A percentile compares a stretch with the other conserved stretches of the same genome.
Evolutionary conservation across 2,888 invertebrate genomes (phyloP).

Genomic region (Melangyna quadrimaculata): DNA sequence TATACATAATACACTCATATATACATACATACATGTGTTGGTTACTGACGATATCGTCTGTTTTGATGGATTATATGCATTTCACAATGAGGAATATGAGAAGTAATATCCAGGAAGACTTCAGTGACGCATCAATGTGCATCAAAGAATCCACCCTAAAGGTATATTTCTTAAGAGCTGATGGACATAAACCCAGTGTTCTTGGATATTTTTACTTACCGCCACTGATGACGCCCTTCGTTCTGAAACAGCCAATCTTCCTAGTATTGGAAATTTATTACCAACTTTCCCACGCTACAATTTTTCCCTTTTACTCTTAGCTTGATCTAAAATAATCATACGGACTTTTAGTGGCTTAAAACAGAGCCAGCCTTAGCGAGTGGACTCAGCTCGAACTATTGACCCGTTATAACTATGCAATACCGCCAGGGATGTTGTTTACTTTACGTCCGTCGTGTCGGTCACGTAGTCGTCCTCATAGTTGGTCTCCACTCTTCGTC

Average conservation of each 20-base stretch:
- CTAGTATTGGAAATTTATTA: constrained; percentile 76
- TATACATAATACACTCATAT: constrained; percentile 1
- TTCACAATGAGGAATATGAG: constrained; percentile 32
- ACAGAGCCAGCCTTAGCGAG: not conserved
- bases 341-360: constrained; percentile 22
- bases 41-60: constrained; percentile 22
- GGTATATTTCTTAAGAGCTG: constrained; percentile 52
- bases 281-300: constrained; percentile 79
- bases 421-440: constrained; percentile 30
- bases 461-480: not conserved
- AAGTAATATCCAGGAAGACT: constrained; percentile 55
- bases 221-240: constrained; percentile 37
- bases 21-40: not conserved
- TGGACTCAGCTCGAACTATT: constrained; percentile 47
- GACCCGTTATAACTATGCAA: constrained; percentile 48
- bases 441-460: not conserved
- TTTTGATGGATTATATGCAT: constrained; percentile 26
- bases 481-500: not conserved
- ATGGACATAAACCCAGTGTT: not conserved
- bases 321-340: constrained; percentile 50
- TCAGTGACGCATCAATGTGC: constrained; percentile 57
- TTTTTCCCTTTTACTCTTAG: constrained; percentile 18
- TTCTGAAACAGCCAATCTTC: constrained; percentile 65
- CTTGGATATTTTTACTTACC: constrained; percentile 16
- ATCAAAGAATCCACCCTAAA: constrained; percentile 39